These are phyloP conservation scores for Watsonalla cultraria DNA, from an alignment of 2,888 invertebrate species.

Conservation along the genomic window DNA sequence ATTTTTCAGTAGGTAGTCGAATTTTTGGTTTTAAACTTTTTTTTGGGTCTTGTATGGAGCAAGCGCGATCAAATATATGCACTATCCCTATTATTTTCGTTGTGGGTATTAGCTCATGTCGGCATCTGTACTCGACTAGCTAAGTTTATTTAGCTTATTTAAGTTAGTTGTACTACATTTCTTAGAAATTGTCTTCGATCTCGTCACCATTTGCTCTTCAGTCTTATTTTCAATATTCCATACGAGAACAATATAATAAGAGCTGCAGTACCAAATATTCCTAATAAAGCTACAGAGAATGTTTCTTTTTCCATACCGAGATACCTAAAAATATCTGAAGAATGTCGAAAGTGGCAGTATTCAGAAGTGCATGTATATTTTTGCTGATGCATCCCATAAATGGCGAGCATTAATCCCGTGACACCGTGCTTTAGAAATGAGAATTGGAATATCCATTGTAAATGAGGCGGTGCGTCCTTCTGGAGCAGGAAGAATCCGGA, in stretches of 20 bases:
- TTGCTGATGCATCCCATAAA: slow-evolving; percentile 89
- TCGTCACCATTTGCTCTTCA: slow-evolving; percentile 75
- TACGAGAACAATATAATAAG: slow-evolving; percentile 82
- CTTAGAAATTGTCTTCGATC: not conserved
- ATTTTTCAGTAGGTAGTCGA: too few species aligned
- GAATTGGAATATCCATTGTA: slow-evolving; percentile 91
- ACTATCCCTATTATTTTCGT: too few species aligned
- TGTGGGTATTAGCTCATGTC: too few species aligned
- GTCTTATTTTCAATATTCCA: slow-evolving; percentile 81
- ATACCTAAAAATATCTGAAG: slow-evolving; percentile 85
- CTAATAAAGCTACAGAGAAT: slow-evolving; percentile 82
- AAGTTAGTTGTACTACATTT: not conserved
- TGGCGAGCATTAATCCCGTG: slow-evolving; percentile 88
- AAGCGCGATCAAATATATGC: too few species aligned
- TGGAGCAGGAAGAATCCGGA: slow-evolving; percentile 95
- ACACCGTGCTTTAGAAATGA: slow-evolving; percentile 94
- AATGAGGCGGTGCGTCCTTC: slow-evolving; percentile 86
- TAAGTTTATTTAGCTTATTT: too few species aligned
- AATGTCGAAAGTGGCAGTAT: slow-evolving; percentile 87
- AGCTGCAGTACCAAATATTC: slow-evolving; percentile 82
- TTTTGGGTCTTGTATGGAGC: too few species aligned
- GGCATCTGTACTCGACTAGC: too few species aligned
- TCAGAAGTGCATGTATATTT: slow-evolving; percentile 85
- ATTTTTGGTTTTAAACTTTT: too few species aligned
- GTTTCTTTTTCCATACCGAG: slow-evolving; percentile 83